Evolutionary conservation across 2,888 invertebrate species (phyloP).

Genomic region (Julus scanicus): DNA sequence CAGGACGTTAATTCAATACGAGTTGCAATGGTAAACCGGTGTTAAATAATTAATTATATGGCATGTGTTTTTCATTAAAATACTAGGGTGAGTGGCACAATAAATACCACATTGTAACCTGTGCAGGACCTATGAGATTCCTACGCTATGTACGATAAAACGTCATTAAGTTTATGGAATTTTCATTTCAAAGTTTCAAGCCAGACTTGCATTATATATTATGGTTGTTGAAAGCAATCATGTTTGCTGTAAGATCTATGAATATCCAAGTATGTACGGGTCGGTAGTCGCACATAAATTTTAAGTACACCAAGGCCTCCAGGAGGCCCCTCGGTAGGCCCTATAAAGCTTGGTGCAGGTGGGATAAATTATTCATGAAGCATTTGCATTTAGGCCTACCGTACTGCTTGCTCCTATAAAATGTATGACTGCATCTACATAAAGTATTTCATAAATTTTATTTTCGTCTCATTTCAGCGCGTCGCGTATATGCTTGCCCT

Average conservation of each 20-base stretch:
- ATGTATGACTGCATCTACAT: conserved; percentile 25
- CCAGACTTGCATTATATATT: conserved; percentile 44
- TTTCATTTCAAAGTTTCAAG: conserved; percentile 34
- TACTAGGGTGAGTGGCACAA: neutral
- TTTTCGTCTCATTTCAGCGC: conserved; percentile 38
- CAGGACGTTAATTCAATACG: neutral
- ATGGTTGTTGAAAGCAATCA: conserved; percentile 47
- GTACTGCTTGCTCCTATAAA: conserved; percentile 25
- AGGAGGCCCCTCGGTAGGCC: conserved; percentile 30
- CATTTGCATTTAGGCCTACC: conserved; percentile 43
- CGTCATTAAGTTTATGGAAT: conserved; percentile 41
- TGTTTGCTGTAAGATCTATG: conserved; percentile 45
- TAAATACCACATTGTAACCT: neutral
- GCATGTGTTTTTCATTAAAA: conserved; percentile 18
- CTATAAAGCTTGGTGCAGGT: conserved; percentile 32
- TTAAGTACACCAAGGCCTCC: conserved; percentile 5
- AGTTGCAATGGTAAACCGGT: neutral
- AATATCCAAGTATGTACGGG: conserved; percentile 44
- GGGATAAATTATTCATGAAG: conserved; percentile 45
- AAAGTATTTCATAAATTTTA: conserved; percentile 43
- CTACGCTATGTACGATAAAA: neutral
- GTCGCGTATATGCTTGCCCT: neutral
- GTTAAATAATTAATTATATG: conserved; percentile 16
- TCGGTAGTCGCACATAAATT: conserved; percentile 43
- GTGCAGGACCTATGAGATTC: conserved; percentile 16